Base-by-base conservation (phyloP, 2,888 invertebrate genomes). In the Lasioglossum vierecki region DNA sequence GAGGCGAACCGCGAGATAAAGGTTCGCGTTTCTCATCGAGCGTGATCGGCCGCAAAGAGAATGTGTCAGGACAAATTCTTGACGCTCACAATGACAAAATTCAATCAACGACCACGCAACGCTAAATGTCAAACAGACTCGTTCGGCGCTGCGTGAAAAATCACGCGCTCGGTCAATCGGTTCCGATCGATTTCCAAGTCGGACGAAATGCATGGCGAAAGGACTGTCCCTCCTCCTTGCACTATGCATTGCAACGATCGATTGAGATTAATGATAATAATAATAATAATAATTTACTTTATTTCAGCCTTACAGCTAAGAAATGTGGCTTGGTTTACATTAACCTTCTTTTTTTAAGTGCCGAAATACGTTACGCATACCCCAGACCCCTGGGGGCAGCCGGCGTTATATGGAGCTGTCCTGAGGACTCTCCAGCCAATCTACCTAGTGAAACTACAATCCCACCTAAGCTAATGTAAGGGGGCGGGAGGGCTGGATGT, bases 61-160 rank as follows among this genome's bases (percentile, higher is more conserved):
- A 46, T 26, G 15, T 26, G 77, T 76, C 60, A 11, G 35, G 15
- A 39, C 30, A 78, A 72, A 76, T 66, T 74, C 53, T 3, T 53
- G 8, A n/a, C 22, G 70, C 30, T 66, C 72, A 78, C 78, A 68
- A 63, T 71, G 75, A 63, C 35, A 80, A 84, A 84, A 80, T 78
- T 85, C 68, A 80, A 80, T 77, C 79, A 79, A 82, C 87, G 78
- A 82, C 80, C 84, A 79, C 84, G 82, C 73, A 49, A 18, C n/a
- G 41, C 72, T 90, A 91, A 91, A 91, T 90, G 91, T 91, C 90
- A 91, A 89, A 86, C 90, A 80, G 74, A 85, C 90, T 84, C 83
- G 79, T 84, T 82, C 75, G 76, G 30, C 70, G 57, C 70, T 75
- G 74, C 35, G 76, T 75, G 57, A 86, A 89, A 85, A 84, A 86